Evolutionary conservation across 2,888 invertebrate species (phyloP).

Genomic region (Agrilus cyanescens): DNA sequence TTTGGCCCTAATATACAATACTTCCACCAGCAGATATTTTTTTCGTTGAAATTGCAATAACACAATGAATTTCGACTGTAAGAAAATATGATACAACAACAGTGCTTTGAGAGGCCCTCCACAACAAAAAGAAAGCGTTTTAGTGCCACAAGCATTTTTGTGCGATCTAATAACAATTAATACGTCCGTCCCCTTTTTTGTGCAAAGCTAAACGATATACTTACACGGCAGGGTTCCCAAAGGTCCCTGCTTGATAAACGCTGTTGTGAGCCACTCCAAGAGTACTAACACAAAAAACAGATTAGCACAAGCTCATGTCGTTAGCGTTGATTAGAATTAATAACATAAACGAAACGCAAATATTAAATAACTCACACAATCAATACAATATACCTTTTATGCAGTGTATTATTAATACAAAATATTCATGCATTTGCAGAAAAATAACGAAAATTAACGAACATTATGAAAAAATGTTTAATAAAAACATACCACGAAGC

Average conservation of each 20-base stretch:
- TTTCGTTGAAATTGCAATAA: no score
- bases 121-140: no score
- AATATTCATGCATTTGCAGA: background rate
- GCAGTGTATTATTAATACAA: background rate
- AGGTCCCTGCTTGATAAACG: conserved; percentile 55
- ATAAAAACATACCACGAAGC: conserved; percentile 2
- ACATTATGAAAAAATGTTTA: no score
- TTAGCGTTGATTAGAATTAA: conserved; percentile 8
- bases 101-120: no score
- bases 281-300: conserved; percentile 45
- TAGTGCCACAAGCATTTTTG: no score
- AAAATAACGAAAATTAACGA: background rate
- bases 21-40: no score
- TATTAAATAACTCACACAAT: background rate
- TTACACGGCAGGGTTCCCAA: conserved; percentile 44
- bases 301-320: conserved; percentile 20
- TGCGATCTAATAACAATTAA: no score
- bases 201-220: conserved; percentile 19
- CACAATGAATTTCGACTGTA: no score
- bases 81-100: no score
- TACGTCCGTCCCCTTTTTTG: no score
- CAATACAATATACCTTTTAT: background rate
- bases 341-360: conserved; percentile 10
- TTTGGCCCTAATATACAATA: no score
- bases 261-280: conserved; percentile 72